phyloP scores from a whole-genome alignment of 2,888 invertebrate genomes.

The Campaea margaritaria region DNA sequence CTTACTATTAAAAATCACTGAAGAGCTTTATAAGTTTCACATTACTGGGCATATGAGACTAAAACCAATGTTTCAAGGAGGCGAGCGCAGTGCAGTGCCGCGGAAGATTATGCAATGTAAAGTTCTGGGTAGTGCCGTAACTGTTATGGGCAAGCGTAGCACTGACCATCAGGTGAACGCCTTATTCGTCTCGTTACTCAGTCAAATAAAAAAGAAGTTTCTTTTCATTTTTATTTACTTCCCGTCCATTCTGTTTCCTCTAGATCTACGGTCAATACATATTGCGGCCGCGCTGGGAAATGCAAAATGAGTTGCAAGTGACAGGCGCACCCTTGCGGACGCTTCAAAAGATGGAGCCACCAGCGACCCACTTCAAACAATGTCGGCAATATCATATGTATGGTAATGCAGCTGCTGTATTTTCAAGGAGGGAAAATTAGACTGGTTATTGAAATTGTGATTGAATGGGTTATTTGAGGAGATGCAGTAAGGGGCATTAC shows the following conservation, averaged over 20 bases:
- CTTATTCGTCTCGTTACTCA: background rate
- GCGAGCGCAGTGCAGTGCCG: too few species aligned
- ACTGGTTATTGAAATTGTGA: background rate
- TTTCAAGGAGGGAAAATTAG: background rate
- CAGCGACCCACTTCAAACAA: conserved; percentile 15
- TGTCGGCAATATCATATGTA: conserved; percentile 19
- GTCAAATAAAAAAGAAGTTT: too few species aligned
- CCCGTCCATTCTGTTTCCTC: conserved; percentile 22
- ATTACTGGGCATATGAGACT: too few species aligned
- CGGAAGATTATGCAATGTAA: too few species aligned
- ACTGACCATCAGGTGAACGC: too few species aligned
- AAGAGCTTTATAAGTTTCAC: too few species aligned
- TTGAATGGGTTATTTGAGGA: too few species aligned
- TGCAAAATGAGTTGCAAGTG: conserved; percentile 69
- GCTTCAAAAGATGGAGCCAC: conserved; percentile 46
- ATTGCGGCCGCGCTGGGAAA: conserved; percentile 56
- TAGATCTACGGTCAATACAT: conserved; percentile 41
- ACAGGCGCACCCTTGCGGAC: conserved; percentile 49
- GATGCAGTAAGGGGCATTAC: too few species aligned
- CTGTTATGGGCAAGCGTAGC: too few species aligned
- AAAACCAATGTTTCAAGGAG: too few species aligned
- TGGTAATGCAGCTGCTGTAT: conserved; percentile 10
- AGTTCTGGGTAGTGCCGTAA: too few species aligned
- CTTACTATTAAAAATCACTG: too few species aligned
- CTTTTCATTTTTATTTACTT: background rate